Evolutionary conservation across 2,797 vertebrate genomes (phyloP).

Genomic region (Oreochromis grahami): DNA sequence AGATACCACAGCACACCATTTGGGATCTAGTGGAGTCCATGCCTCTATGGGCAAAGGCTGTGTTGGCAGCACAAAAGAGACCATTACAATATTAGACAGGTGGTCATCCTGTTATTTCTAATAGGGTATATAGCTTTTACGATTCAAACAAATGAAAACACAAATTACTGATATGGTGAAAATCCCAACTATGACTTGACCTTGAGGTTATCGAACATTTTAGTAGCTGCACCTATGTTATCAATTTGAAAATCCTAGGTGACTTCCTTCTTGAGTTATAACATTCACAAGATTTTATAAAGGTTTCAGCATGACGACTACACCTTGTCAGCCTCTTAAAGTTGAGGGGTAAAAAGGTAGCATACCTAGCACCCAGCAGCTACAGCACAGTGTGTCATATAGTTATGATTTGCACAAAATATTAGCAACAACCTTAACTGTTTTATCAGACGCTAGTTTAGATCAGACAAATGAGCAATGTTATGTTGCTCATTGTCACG

Average conservation of each 20-base stretch:
- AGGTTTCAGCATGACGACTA: background rate
- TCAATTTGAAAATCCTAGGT: background rate
- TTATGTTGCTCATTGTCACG: background rate
- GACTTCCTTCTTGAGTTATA: background rate
- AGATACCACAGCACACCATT: background rate
- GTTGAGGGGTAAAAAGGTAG: background rate
- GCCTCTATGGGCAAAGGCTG: fast-evolving
- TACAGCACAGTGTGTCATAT: background rate
- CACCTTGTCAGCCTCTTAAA: background rate
- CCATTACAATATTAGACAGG: background rate
- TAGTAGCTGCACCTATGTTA: background rate
- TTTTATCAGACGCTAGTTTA: background rate
- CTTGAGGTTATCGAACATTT: background rate
- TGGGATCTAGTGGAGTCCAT: background rate
- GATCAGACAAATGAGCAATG: background rate
- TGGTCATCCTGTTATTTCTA: background rate
- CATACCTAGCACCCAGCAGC: background rate
- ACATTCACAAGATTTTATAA: background rate
- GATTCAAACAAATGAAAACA: background rate
- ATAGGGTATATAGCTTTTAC: fast-evolving
- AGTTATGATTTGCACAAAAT: background rate
- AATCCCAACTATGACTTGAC: background rate
- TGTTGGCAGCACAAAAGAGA: background rate
- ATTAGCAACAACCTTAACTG: background rate
- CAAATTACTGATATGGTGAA: background rate